phyloP scores from a whole-genome alignment of 2,113 vertebrate genomes.

The Urocynchramus pylzowi region DNA sequence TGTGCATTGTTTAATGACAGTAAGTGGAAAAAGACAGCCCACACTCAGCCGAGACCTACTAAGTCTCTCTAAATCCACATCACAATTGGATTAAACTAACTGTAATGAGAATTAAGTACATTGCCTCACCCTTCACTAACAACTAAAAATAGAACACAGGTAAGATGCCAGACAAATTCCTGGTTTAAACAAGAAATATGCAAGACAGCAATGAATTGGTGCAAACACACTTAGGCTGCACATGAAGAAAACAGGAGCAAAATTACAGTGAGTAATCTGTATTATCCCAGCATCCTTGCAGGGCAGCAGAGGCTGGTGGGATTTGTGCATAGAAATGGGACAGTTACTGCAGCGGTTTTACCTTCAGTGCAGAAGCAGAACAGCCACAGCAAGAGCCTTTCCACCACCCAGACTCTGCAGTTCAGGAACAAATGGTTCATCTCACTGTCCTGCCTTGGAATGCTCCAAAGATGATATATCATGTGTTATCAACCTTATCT shows the following conservation, averaged over 20 bases:
- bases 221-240: background rate
- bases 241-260: background rate
- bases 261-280: background rate
- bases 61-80: slow-evolving; percentile 33
- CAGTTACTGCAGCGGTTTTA: background rate
- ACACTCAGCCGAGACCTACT: background rate
- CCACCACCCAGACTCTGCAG: background rate
- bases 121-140: background rate
- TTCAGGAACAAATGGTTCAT: slow-evolving; percentile 26
- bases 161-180: background rate
- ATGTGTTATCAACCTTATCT: slow-evolving; percentile 60
- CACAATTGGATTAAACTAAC: slow-evolving; percentile 62
- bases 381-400: background rate
- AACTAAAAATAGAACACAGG: slow-evolving; percentile 25
- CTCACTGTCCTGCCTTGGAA: slow-evolving; percentile 8
- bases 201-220: background rate
- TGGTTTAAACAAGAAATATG: background rate
- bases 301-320: background rate
- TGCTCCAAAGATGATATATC: slow-evolving; percentile 40
- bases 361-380: background rate
- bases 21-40: background rate
- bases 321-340: background rate
- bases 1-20: background rate
- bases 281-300: background rate
- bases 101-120: slow-evolving; percentile 15